Percentiles rank a stretch among this genome's conserved stretches.
Evolutionary conservation across 1,140 invertebrate species (phyloP).

Genomic region (Halictus rubicundus): DNA sequence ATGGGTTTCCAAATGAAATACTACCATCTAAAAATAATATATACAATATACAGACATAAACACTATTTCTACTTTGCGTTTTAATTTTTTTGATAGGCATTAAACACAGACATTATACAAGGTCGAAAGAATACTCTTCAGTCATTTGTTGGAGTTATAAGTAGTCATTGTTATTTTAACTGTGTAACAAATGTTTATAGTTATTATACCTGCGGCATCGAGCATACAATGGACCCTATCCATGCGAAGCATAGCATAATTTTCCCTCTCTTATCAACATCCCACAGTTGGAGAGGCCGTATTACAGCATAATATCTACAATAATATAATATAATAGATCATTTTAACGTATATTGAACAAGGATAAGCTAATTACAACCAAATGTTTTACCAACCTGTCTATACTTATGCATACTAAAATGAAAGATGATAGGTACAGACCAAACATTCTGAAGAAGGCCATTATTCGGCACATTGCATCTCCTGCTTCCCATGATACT

Average conservation of each 20-base stretch:
- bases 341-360: not conserved
- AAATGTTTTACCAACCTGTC: constrained; percentile 84
- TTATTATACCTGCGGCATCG: constrained; percentile 88
- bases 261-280: constrained; percentile 86
- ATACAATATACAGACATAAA: not conserved
- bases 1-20: constrained; percentile 91
- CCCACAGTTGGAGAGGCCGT: constrained; percentile 87
- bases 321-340: not conserved
- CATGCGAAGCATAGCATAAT: constrained; percentile 89
- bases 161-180: not conserved
- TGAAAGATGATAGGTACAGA: constrained; percentile 91
- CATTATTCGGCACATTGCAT: constrained; percentile 90
- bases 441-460: constrained; percentile 92
- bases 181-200: not conserved
- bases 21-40: constrained; percentile 81
- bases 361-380: not conserved
- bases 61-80: not conserved
- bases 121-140: not conserved
- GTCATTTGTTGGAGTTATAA: not conserved
- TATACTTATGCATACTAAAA: constrained; percentile 92
- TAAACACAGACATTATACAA: not conserved
- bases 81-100: too few relatives aligned
- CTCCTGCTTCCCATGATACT: constrained; percentile 90
- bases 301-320: constrained; percentile 92
- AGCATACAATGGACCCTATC: constrained; percentile 89